Conservation (phyloP, 92 coral and sea anemone species). For the Actinostola sp. region DNA sequence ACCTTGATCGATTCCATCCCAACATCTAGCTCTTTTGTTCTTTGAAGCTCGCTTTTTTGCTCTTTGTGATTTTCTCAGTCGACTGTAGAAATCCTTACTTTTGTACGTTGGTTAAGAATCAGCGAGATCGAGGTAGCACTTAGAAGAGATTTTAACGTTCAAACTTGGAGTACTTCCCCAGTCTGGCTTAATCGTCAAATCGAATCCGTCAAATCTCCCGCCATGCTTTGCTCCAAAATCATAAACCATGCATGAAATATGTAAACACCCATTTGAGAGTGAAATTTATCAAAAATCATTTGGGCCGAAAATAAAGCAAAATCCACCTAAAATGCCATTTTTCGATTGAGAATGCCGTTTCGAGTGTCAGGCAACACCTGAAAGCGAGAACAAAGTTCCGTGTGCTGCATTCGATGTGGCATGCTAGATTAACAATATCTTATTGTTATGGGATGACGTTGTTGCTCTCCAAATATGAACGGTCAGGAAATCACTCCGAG, state of each 20-base stretch:
- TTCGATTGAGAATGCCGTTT: slow-evolving; percentile 15
- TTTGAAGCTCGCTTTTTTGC: not conserved
- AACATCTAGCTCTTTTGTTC: not conserved
- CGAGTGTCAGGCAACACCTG: slow-evolving; percentile 10
- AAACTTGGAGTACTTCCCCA: slow-evolving; percentile 25
- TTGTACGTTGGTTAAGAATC: not conserved
- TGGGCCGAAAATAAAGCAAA: slow-evolving; percentile 29
- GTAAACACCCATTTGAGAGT: slow-evolving; percentile 66
- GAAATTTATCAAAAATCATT: slow-evolving; percentile 48
- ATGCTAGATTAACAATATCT: slow-evolving; percentile 24
- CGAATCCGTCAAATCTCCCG: slow-evolving; percentile 32
- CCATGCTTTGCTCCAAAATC: slow-evolving; percentile 68
- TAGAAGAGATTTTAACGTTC: not conserved
- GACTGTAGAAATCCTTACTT: not conserved
- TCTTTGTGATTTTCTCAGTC: not conserved
- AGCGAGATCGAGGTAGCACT: not conserved
- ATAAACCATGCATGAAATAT: slow-evolving; percentile 57
- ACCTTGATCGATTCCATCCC: slow-evolving; percentile 14
- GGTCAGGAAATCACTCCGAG: too few species aligned
- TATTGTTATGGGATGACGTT: slow-evolving; percentile 26
- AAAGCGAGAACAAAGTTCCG: not conserved
- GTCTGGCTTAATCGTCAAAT: slow-evolving; percentile 33
- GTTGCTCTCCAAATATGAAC: too few species aligned
- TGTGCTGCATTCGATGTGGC: slow-evolving; percentile 1
- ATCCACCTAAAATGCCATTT: slow-evolving; percentile 14